Base-by-base conservation (phyloP, 2,888 invertebrate species). In the Sarcophaga carnaria region DNA sequence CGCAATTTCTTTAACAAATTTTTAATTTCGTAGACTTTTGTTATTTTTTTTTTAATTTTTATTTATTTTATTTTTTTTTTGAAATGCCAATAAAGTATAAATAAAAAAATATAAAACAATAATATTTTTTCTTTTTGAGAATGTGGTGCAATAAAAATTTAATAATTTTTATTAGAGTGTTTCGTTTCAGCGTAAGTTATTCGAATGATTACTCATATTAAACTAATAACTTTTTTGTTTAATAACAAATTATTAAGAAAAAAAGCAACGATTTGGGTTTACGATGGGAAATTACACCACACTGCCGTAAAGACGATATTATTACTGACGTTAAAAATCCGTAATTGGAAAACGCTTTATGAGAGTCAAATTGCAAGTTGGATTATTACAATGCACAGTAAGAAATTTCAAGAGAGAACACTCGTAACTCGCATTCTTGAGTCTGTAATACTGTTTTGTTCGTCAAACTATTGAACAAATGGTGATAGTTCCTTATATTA, bases 201-300 rank as follows among this genome's bases (percentile, higher is more conserved):
- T 60, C 54, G 72, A 59, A 72, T 67, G 62, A 83, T 47, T 72
- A 78, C 60, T 78, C 67, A n/a, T 22, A 62, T 67, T 45, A 78
- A 83, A 78, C 83, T 78, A 69, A 67, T 66, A 62, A 49, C 20
- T 37, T 37, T 37, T 10, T 37, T 37, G 37, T 37, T 37, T 37
- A 37, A 37, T 37, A 37, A 37, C 8, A 37, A 37, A 37, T 37
- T 37, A 6, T 1, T 37, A 37, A 8, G 1, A 37, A 37, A 8
- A 37, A 37, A 37, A 0, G 37, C 8, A 37, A 37, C 10, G 37
- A 37, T 37, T 37, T 37, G 37, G 37, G 1, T 37, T 37, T 37
- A 37, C 37, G 37, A 37, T 37, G 37, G 37, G 37, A 37, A 37
- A 37, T 37, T 37, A 37, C 37, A 37, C 37, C 37, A 37, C 10